phyloP scores from a whole-genome alignment of 2,113 vertebrate genomes.

The Cephalopholis sonnerati region DNA sequence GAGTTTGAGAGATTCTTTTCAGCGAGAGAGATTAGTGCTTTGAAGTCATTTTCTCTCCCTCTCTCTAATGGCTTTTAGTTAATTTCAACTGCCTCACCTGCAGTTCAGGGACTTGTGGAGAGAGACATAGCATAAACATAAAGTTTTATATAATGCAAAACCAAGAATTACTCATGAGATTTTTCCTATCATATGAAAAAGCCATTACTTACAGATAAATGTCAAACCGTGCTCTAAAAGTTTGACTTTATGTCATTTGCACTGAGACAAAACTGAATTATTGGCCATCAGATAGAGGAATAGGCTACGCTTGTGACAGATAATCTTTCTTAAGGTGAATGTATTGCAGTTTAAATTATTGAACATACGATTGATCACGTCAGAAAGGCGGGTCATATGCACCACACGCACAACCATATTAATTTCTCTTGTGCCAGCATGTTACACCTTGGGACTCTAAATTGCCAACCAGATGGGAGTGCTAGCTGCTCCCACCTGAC shows the following conservation, averaged over 20 bases:
- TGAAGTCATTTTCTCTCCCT: constrained; percentile 11
- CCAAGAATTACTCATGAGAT: constrained; percentile 14
- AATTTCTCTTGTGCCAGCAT: neutral
- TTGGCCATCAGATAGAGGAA: constrained; percentile 41
- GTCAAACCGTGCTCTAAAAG: constrained; percentile 27
- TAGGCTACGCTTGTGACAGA: neutral
- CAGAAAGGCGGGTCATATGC: constrained; percentile 12
- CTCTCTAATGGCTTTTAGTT: constrained; percentile 28
- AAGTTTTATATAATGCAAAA: constrained; percentile 9
- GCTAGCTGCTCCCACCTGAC: too few relatives aligned
- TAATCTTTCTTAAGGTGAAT: constrained; percentile 32
- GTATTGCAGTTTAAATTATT: constrained; percentile 22
- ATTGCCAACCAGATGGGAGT: too few relatives aligned
- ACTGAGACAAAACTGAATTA: constrained; percentile 30
- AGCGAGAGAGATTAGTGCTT: neutral
- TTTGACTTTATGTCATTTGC: constrained; percentile 27
- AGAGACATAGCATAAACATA: neutral
- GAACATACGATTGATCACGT: neutral
- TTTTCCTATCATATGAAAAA: constrained; percentile 28
- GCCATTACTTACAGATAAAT: constrained; percentile 31
- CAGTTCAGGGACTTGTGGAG: constrained; percentile 17
- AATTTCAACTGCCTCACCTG: constrained; percentile 32
- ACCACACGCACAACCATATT: neutral
- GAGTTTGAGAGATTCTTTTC: constrained; percentile 32
- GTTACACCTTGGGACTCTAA: neutral